These are phyloP conservation scores for Linhomoeus sp. DNA, from an alignment of 2,888 invertebrate species.

Conservation along the genomic window DNA sequence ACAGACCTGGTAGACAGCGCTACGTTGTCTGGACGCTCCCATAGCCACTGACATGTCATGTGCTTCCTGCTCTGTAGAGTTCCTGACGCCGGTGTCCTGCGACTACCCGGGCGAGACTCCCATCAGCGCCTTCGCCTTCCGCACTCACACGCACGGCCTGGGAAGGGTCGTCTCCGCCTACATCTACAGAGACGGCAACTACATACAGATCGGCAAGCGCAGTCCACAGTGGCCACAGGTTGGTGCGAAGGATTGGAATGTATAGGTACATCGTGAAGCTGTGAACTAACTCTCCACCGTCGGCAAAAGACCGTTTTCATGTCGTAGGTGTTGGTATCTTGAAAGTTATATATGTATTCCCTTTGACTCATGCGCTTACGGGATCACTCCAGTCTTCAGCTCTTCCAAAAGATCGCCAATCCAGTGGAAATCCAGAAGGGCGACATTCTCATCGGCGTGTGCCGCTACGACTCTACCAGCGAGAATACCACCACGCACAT, in stretches of 20 bases:
- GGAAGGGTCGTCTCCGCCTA: conserved; percentile 31
- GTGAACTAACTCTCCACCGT: not conserved
- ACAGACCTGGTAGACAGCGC: conserved; percentile 20
- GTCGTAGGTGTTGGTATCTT: too few species aligned
- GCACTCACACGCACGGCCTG: conserved; percentile 39
- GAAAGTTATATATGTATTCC: too few species aligned
- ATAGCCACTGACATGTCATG: too few species aligned
- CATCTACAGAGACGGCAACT: conserved; percentile 25
- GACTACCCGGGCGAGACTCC: conserved; percentile 24
- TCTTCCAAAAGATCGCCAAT: conserved; percentile 37
- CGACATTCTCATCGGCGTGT: conserved; percentile 37
- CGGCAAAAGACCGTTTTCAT: not conserved
- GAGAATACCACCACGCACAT: conserved; percentile 29
- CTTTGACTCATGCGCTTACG: too few species aligned
- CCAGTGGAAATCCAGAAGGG: conserved; percentile 30
- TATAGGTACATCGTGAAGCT: too few species aligned
- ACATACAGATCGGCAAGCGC: conserved; percentile 34
- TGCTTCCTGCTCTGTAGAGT: too few species aligned
- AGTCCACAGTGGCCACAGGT: conserved; percentile 43
- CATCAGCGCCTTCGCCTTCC: conserved; percentile 37
- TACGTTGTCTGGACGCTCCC: too few species aligned
- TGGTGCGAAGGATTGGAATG: not conserved
- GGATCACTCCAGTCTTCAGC: conserved; percentile 22
- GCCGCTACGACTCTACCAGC: conserved; percentile 36
- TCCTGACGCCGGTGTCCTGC: conserved; percentile 36